Evolutionary conservation across 35 echinoderm and acorn worm genomes (phyloP).

Genomic region (Acanthaster planci): DNA sequence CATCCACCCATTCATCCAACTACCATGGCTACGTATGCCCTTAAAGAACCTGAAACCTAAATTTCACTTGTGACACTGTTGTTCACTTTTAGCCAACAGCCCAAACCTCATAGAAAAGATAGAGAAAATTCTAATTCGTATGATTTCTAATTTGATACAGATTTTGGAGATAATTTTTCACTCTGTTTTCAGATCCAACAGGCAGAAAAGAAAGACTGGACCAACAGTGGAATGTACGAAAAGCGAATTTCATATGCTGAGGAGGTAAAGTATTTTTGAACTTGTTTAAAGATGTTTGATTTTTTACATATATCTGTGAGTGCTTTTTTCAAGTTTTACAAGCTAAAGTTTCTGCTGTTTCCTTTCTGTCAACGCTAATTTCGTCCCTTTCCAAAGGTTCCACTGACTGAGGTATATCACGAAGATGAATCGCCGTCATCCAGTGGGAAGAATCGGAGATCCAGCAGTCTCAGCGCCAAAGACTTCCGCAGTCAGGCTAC

Average conservation of each 20-base stretch:
- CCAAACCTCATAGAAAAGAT: no score
- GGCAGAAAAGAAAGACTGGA: neutral
- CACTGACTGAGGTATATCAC: neutral
- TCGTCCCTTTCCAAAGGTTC: neutral
- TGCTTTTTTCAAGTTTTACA: no score
- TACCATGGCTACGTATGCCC: neutral
- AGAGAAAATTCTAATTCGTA: no score
- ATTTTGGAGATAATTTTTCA: no score
- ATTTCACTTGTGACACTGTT: neutral
- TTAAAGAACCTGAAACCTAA: neutral
- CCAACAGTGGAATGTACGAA: constrained; percentile 23
- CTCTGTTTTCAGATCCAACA: neutral
- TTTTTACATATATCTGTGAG: no score
- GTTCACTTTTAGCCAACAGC: no score
- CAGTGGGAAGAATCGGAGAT: neutral
- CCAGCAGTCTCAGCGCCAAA: neutral
- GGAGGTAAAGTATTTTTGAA: no score
- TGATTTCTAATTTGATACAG: no score
- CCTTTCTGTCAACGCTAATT: neutral
- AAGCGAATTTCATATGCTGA: constrained; percentile 18
- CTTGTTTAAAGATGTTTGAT: no score
- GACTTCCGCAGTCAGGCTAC: neutral
- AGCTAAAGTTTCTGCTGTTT: no score
- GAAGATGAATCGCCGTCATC: constrained; percentile 1
- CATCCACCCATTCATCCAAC: neutral